Evolutionary conservation across 2,888 invertebrate species (phyloP), one percentile per base, ranked within the genome.

Genomic region (Oithona nana): DNA sequence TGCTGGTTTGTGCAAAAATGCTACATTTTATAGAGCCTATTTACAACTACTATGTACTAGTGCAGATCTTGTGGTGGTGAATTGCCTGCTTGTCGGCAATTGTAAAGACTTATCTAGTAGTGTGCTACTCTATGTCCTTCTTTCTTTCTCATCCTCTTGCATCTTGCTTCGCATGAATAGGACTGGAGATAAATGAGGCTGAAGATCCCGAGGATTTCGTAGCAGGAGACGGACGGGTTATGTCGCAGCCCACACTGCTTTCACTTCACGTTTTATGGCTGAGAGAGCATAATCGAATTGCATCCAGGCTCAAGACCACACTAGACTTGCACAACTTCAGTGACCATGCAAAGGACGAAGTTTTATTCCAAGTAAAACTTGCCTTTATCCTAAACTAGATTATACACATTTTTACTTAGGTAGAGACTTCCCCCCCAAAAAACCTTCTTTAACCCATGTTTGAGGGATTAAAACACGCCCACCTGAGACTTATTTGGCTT

Each of bases 241-340:
- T 57, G 20, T 30, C 59, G 22, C 63, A 64, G 16, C 49, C 63
- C 16, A 63, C 63, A 16, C 26, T 64, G n/a, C 55, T 63, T 6
- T 55, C 63, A 16, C 30, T 64, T 11, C 63, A 64, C 31, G 51
- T 48, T 16, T 24, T 64, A 24, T 64, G 63, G 63, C 39, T 52
- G 29, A 30, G 63, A 50, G 64, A 64, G 50, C 64, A 64, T n/a
- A 64, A 64, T 55, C 63, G 64, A 31, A 63, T 64, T 52, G 64
- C 64, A 13, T n/a, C 22, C 1, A 3, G 22, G 8, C n/a, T 59
- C 26, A 24, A 26, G 11, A 39, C 49, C 13, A 20, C 49, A 16
- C 24, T 59, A 28, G 16, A 58, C 50, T 51, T 64, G 29, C 4
- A 24, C 3, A 22, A 54, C 30, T 58, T 54, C 30, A 28, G 61